Conservation (phyloP, 2,113 vertebrate species). For the Catagonus wagneri region DNA sequence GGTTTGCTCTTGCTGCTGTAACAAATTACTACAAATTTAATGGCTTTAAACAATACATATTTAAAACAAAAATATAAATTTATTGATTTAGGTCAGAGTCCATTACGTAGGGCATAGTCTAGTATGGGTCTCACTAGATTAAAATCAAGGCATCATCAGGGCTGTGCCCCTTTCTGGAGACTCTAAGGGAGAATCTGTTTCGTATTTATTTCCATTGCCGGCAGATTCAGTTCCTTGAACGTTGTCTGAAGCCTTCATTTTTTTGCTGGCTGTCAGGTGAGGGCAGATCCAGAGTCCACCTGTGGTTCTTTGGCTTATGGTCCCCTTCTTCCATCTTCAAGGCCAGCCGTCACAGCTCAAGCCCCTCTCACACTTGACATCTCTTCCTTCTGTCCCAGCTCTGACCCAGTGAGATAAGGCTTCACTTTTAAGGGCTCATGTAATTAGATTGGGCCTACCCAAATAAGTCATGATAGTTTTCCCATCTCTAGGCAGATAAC, state of each 20-base stretch:
- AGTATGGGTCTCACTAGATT: neutral
- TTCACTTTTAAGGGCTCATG: neutral
- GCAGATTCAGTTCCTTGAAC: neutral
- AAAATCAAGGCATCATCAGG: neutral
- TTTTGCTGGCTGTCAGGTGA: neutral
- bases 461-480: neutral
- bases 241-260: neutral
- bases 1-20: constrained; percentile 16
- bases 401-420: neutral
- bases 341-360: neutral
- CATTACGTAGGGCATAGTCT: neutral
- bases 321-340: neutral
- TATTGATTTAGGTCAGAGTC: neutral
- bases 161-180: neutral
- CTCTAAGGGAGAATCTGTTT: neutral
- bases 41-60: neutral
- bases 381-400: neutral
- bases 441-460: neutral
- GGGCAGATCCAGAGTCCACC: neutral
- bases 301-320: neutral
- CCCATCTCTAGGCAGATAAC: neutral
- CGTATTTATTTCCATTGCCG: neutral
- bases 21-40: constrained; percentile 10
- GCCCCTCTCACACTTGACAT: neutral
- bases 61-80: neutral